Evolutionary conservation across 2,797 vertebrate species (phyloP).

Genomic region (Anabacerthia variegaticeps): DNA sequence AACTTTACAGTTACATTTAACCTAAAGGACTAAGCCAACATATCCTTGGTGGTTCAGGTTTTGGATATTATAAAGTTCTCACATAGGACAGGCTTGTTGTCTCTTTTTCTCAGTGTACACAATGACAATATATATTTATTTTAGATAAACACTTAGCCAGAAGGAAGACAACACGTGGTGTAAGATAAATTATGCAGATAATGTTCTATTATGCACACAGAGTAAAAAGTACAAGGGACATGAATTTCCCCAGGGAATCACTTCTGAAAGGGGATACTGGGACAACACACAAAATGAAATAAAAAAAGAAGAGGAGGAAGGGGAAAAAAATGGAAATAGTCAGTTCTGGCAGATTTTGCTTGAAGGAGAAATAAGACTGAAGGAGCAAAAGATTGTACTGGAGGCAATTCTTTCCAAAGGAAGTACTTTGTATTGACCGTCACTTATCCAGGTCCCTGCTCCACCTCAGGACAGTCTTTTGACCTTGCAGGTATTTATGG

Average conservation of each 20-base stretch:
- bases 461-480: slow-evolving; percentile 17
- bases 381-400: slow-evolving; percentile 46
- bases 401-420: slow-evolving; percentile 40
- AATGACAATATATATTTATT: slow-evolving; percentile 29
- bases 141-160: slow-evolving; percentile 65
- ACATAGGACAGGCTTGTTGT: background rate
- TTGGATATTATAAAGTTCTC: background rate
- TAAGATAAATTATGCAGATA: slow-evolving; percentile 76
- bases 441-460: slow-evolving; percentile 28
- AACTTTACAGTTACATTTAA: background rate
- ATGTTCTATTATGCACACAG: slow-evolving; percentile 56
- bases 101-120: background rate
- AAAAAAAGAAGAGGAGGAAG: background rate
- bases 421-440: slow-evolving; percentile 24
- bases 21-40: background rate
- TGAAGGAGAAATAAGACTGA: slow-evolving; percentile 48
- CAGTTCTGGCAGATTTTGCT: slow-evolving; percentile 69
- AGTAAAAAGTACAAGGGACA: slow-evolving; percentile 70
- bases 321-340: background rate
- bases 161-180: slow-evolving; percentile 44
- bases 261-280: slow-evolving; percentile 3
- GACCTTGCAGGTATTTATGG: slow-evolving; percentile 54
- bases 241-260: slow-evolving; percentile 58
- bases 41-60: background rate
- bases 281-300: background rate